phyloP scores from a whole-genome alignment of 2,797 vertebrate genomes.

The Notolepis coatsorum region DNA sequence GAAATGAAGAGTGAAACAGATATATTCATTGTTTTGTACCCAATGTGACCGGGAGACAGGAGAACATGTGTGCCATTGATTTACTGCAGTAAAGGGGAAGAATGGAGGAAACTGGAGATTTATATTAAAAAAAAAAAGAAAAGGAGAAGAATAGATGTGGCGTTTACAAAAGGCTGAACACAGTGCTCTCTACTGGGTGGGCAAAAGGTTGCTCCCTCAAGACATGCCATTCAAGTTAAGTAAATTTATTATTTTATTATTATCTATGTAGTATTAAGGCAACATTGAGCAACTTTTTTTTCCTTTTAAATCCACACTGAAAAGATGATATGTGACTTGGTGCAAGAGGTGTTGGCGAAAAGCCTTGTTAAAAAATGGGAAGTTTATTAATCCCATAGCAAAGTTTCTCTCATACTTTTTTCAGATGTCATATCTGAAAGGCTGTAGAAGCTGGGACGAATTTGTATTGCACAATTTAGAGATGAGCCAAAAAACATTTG shows the following conservation, averaged over 20 bases:
- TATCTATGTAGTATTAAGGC: slow-evolving; percentile 22
- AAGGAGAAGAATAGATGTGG: slow-evolving; percentile 57
- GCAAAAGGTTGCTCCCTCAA: slow-evolving; percentile 75
- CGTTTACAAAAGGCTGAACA: slow-evolving; percentile 65
- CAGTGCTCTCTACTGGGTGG: slow-evolving; percentile 73
- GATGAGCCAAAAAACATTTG: slow-evolving; percentile 54
- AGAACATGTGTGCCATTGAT: slow-evolving; percentile 72
- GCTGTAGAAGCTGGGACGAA: slow-evolving; percentile 61
- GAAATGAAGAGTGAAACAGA: slow-evolving; percentile 76
- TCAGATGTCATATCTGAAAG: slow-evolving; percentile 29
- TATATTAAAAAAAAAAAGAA: slow-evolving; percentile 18
- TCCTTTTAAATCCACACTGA: neutral
- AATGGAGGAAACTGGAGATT: slow-evolving; percentile 52
- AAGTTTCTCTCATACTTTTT: too few relatives aligned
- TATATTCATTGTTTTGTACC: slow-evolving; percentile 73
- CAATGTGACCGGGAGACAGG: slow-evolving; percentile 51
- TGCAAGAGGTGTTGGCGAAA: neutral
- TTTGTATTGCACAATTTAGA: slow-evolving; percentile 75
- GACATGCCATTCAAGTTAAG: slow-evolving; percentile 13
- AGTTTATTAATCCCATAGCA: too few relatives aligned
- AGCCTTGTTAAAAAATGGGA: too few relatives aligned
- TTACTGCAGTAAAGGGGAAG: slow-evolving; percentile 60
- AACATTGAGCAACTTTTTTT: slow-evolving; percentile 6
- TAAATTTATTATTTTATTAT: neutral
- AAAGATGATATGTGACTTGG: neutral